phyloP scores from a whole-genome alignment of 2,113 vertebrate species.

The Cinclus mexicanus region DNA sequence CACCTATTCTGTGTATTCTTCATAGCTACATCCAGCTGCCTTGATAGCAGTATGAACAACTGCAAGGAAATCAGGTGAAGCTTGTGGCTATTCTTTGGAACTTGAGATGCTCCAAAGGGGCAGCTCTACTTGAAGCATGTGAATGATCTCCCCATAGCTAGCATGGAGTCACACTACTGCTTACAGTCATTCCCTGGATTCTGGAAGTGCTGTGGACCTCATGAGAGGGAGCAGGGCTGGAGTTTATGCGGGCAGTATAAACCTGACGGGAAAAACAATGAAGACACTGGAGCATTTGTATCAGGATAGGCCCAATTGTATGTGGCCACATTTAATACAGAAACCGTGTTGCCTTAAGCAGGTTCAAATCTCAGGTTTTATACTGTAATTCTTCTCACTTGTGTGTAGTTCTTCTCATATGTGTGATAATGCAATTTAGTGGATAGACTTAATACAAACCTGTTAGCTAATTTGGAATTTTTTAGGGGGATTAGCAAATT shows the following conservation, averaged over 20 bases:
- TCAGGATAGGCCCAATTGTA: not conserved
- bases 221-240: not conserved
- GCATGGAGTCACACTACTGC: accelerated
- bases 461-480: not conserved
- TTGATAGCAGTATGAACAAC: not conserved
- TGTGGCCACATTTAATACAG: not conserved
- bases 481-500: not conserved
- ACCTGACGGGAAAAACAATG: not conserved
- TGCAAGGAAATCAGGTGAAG: not conserved
- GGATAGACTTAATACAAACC: not conserved
- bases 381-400: not conserved
- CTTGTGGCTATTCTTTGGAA: not conserved
- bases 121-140: not conserved
- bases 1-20: not conserved
- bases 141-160: not conserved
- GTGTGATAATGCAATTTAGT: not conserved
- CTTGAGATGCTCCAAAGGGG: not conserved
- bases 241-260: not conserved
- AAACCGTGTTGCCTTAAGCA: not conserved
- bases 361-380: not conserved
- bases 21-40: not conserved
- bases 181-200: not conserved
- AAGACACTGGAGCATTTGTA: not conserved
- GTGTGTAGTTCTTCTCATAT: not conserved
- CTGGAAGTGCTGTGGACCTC: not conserved